Evolutionary conservation across 1,140 invertebrate species (phyloP), one percentile per base, ranked within the genome.

Genomic region (Procambarus virginalis): DNA sequence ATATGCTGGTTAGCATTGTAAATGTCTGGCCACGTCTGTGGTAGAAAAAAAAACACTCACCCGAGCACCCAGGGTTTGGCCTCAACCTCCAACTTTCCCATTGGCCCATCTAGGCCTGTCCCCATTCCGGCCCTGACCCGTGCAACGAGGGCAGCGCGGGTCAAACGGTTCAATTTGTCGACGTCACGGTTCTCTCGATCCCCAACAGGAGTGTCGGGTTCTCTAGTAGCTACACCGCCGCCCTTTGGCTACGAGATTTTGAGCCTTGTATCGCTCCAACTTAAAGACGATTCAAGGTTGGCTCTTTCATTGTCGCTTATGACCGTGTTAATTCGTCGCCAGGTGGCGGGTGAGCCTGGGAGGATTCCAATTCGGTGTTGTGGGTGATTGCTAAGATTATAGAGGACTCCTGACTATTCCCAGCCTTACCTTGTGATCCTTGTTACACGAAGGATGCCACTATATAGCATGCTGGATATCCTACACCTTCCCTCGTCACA

Each of bases 101-200:
- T 34, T 34, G 34, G 34, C 34, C 34, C 34, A 34, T 60, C 81
- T 68, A 83, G 64, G 17, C 58, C 14, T 68, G 14, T 45, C 58
- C 46, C 60, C 81, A 51, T n/a, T 34, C 64, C 22, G 46, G 49
- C 64, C n/a, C 34, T 58, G 55, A 60, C 45, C 73, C 51, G 58
- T 17, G 20, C 55, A 22, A 68, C 85, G 49, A 46, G 85, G 77
- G 55, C 64, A 86, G 60, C 77, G 68, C 46, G 85, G 85, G 85
- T 86, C 85, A 86, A 86, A 79, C 85, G 77, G 60, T 86, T 86
- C 85, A 86, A 86, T 86, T 86, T 86, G 85, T 86, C 77, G 77
- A 79, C 68, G 85, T 80, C 85, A 55, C 51, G 77, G 78, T 48
- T 17, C 73, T 86, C 76, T 68, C 85, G 58, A 86, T 77, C 84